Evolutionary conservation across 2,797 vertebrate genomes (phyloP), one percentile per base, ranked within the genome.

Genomic region (Pogoniulus pusillus): DNA sequence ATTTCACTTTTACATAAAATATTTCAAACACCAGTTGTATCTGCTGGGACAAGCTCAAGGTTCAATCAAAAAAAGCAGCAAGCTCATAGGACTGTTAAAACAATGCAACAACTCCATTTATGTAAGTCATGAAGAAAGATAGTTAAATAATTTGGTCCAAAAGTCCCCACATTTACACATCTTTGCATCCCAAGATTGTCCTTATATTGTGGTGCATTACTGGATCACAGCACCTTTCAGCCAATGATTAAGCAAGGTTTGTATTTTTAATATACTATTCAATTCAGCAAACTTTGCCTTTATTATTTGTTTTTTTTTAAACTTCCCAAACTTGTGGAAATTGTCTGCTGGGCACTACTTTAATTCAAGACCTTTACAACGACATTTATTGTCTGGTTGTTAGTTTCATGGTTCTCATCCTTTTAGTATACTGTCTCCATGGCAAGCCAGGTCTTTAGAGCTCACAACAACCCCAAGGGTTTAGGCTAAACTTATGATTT

Each of bases 401-500:
- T 82, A 66, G 81, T 84, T 89, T 87, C 26, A 68, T 66, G 92
- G 82, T 59, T 92, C 35, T 70, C 73, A 82, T 17, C 47, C 23
- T 74, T 82, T 87, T 72, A 58, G 83, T 49, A 91, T 85, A 54
- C 26, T 39, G 47, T 60, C 64, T 66, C 55, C 23, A 9, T 49
- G 91, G 68, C 29, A 88, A 90, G 66, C 54, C 89, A 80, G 30
- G 63, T 29, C 58, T 90, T 57, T 74, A 58, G 90, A 92, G 71
- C 72, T 59, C 49, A 30, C 32, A 90, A 91, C 49, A 93, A 79
- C 49, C 74, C 69, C 65, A 82, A 91, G 47, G 32, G 39, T 81
- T 92, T 88, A 66, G 76, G 45, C 74, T 94, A 62, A 55, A 69
- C 54, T 93, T 86, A 91, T 32, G 16, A 93, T 74, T 58, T 90